phyloP scores from a whole-genome alignment of 1,140 invertebrate species.

The Pentalonia nigronervosa region DNA sequence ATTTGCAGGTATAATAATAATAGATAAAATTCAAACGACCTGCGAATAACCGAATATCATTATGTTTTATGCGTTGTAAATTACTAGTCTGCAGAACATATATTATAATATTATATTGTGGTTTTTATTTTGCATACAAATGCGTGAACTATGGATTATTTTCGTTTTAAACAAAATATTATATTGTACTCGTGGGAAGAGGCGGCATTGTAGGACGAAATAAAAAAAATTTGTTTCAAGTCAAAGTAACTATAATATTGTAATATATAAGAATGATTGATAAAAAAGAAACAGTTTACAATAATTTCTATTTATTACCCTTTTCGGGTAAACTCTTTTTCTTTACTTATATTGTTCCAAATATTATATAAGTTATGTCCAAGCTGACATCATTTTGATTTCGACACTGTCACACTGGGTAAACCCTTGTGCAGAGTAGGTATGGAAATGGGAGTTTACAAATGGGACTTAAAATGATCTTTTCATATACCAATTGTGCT shows the following conservation, averaged over 20 bases:
- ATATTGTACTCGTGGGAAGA: not conserved
- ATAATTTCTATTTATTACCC: too few species aligned
- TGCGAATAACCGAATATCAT: not conserved
- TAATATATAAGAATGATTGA: too few species aligned
- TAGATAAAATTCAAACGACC: not conserved
- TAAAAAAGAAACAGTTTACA: too few species aligned
- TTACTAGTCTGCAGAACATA: not conserved
- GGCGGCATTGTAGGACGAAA: not conserved
- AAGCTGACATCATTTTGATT: too few species aligned
- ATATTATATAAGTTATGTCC: too few species aligned
- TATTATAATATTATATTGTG: not conserved
- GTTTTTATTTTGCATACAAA: conserved; percentile 3
- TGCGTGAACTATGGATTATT: not conserved
- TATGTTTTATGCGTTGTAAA: not conserved
- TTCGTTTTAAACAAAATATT: not conserved
- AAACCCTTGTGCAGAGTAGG: too few species aligned
- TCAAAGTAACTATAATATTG: not conserved
- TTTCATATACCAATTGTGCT: too few species aligned
- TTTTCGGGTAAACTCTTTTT: too few species aligned
- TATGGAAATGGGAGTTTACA: too few species aligned
- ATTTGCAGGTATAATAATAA: not conserved
- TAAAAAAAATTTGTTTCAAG: not conserved
- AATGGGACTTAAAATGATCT: too few species aligned
- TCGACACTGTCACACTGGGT: too few species aligned
- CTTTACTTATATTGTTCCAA: too few species aligned